Percentiles rank a stretch among this genome's conserved stretches.
Conservation (phyloP, 1,140 invertebrate genomes). For the Bradynema listronoti region DNA sequence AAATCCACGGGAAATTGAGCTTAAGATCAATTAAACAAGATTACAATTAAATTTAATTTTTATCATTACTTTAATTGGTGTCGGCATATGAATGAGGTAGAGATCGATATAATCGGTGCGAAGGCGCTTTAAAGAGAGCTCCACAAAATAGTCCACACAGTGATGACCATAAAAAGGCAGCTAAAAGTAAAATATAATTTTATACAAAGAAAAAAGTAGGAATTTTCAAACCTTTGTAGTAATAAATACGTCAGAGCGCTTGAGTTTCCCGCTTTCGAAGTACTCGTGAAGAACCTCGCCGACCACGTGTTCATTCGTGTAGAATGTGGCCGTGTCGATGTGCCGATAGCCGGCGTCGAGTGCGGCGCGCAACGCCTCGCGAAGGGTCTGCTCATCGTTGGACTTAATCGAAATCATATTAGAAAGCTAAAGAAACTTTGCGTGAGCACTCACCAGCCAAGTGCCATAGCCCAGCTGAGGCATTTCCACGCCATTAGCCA, state of each 20-base stretch:
- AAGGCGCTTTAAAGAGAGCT: constrained; percentile 30
- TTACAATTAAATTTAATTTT: neutral
- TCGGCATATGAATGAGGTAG: constrained; percentile 29
- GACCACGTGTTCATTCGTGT: constrained; percentile 73
- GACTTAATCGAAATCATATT: neutral
- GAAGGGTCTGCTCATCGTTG: constrained; percentile 12
- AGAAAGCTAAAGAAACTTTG: neutral
- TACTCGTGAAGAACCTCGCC: constrained; percentile 70
- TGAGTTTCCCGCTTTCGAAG: constrained; percentile 67
- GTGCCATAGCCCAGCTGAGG: constrained; percentile 30
- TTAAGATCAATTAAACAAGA: neutral
- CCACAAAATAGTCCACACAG: constrained; percentile 1
- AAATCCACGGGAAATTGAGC: neutral
- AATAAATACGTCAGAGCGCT: constrained; percentile 72
- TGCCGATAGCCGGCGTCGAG: constrained; percentile 36
- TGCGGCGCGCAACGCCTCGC: constrained; percentile 31
- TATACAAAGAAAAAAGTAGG: no score
- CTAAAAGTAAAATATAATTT: no score
- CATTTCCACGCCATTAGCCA: constrained; percentile 32
- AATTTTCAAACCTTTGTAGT: constrained; percentile 69
- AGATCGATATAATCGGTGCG: constrained; percentile 39
- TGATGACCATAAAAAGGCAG: constrained; percentile 3
- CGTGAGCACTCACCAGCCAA: constrained; percentile 20
- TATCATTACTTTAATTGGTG: neutral
- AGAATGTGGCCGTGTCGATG: constrained; percentile 67